These are phyloP conservation scores for Agonum fuliginosum DNA, from an alignment of 2,888 invertebrate species.

Conservation along the genomic window DNA sequence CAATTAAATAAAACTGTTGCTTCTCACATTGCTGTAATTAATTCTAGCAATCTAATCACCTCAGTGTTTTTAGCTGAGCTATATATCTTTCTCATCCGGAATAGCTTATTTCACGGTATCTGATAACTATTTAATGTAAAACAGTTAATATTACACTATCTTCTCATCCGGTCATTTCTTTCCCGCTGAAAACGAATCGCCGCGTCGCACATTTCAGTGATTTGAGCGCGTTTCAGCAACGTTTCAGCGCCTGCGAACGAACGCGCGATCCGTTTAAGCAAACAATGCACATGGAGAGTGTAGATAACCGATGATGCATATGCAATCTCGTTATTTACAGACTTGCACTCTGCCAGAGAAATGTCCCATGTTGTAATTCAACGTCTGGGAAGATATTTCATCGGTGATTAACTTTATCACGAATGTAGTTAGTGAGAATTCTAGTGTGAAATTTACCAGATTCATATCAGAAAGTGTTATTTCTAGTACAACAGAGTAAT, in stretches of 20 bases:
- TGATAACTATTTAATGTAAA: conserved; percentile 54
- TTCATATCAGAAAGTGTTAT: conserved; percentile 7
- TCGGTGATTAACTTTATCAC: conserved; percentile 47
- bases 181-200: conserved; percentile 36
- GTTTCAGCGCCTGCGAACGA: background rate
- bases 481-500: background rate
- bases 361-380: conserved; percentile 50
- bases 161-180: conserved; percentile 26
- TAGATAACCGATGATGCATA: conserved; percentile 57
- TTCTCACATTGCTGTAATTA: background rate
- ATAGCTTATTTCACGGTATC: conserved; percentile 15
- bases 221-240: conserved; percentile 23
- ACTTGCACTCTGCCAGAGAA: conserved; percentile 25
- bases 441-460: conserved; percentile 27
- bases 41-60: background rate
- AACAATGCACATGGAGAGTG: conserved; percentile 54
- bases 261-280: conserved; percentile 20
- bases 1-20: conserved; percentile 4
- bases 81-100: conserved; percentile 28
- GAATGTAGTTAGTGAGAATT: conserved; percentile 33
- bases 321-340: conserved; percentile 57
- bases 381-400: conserved; percentile 52
- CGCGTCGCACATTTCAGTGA: conserved; percentile 38
- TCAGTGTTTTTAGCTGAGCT: background rate
- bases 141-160: conserved; percentile 55